phyloP scores from a whole-genome alignment of 2,888 invertebrate species.

The Drosophila gaucha region DNA sequence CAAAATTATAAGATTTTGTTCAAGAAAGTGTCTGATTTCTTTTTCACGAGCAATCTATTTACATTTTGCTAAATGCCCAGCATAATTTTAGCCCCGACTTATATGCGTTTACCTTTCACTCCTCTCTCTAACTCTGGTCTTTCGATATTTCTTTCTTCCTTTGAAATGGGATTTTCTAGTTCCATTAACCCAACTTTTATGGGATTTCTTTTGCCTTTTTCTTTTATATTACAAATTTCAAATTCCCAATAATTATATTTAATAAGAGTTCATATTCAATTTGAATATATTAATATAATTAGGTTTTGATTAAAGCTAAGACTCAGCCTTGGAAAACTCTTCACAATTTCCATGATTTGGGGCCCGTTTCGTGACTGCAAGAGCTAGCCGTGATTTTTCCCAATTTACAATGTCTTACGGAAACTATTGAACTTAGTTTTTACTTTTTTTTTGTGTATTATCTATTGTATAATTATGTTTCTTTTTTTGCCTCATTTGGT shows the following conservation, averaged over 20 bases:
- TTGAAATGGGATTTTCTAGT: slow-evolving; percentile 2
- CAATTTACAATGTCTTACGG: slow-evolving; percentile 30
- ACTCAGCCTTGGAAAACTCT: not conserved
- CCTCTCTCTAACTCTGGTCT: slow-evolving; percentile 1
- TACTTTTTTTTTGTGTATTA: not conserved
- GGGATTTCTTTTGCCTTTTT: too few relatives aligned
- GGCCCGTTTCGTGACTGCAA: slow-evolving; percentile 7
- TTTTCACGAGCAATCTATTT: slow-evolving; percentile 31
- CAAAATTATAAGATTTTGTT: slow-evolving; percentile 40
- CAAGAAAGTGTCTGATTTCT: slow-evolving; percentile 55
- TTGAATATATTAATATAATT: not conserved
- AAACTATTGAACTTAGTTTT: slow-evolving; percentile 41
- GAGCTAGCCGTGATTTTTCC: slow-evolving; percentile 6
- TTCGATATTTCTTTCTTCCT: not conserved
- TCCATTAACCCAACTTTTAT: not conserved
- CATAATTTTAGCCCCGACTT: not conserved
- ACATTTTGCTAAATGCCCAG: slow-evolving; percentile 24
- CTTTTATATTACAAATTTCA: not conserved
- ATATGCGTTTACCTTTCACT: slow-evolving; percentile 43
- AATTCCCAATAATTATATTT: slow-evolving; percentile 4
- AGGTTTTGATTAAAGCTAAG: not conserved
- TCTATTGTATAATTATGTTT: slow-evolving; percentile 31
- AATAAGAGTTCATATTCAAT: not conserved
- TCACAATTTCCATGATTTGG: not conserved
- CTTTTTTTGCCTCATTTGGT: slow-evolving; percentile 18